Percentiles rank a stretch among this genome's conserved stretches.
phyloP scores from a whole-genome alignment of 2,888 invertebrate species.

The Troides helena region DNA sequence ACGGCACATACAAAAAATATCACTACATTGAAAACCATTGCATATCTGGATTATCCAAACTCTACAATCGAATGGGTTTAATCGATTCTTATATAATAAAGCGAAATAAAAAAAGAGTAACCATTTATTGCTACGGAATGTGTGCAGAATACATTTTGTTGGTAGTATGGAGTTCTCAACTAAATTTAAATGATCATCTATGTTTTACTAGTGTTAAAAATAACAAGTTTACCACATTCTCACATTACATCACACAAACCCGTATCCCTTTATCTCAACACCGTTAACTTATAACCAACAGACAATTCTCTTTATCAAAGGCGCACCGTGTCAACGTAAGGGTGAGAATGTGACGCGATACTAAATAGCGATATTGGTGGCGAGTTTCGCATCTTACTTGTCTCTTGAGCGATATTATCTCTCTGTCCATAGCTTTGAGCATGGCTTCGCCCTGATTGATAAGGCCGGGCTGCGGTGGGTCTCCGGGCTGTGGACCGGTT shows the following conservation, averaged over 20 bases:
- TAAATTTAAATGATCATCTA: conserved; percentile 27
- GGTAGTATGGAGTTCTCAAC: conserved; percentile 29
- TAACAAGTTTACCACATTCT: conserved; percentile 53
- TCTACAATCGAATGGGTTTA: conserved; percentile 42
- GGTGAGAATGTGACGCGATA: conserved; percentile 65
- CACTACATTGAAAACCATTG: conserved; percentile 14
- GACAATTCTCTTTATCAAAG: conserved; percentile 27
- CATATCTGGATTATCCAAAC: conserved; percentile 78
- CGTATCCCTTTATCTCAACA: conserved; percentile 35
- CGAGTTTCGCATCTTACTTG: conserved; percentile 84
- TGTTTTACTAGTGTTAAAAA: conserved; percentile 27
- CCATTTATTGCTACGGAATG: conserved; percentile 49
- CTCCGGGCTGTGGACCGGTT: conserved; percentile 84
- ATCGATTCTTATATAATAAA: conserved; percentile 32
- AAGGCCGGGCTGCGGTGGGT: conserved; percentile 70
- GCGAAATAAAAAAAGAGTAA: conserved; percentile 35
- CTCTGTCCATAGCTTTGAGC: conserved; percentile 95
- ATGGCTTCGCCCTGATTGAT: conserved; percentile 88
- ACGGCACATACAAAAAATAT: neutral
- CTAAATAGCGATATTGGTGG: conserved; percentile 50
- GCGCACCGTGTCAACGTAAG: conserved; percentile 50
- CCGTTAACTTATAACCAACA: conserved; percentile 31
- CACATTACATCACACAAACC: conserved; percentile 60
- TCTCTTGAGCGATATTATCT: conserved; percentile 95
- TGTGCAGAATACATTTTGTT: conserved; percentile 74